These are phyloP conservation scores for Temnothorax rugatulus DNA, from an alignment of 2,888 invertebrate genomes.

Conservation along the genomic window DNA sequence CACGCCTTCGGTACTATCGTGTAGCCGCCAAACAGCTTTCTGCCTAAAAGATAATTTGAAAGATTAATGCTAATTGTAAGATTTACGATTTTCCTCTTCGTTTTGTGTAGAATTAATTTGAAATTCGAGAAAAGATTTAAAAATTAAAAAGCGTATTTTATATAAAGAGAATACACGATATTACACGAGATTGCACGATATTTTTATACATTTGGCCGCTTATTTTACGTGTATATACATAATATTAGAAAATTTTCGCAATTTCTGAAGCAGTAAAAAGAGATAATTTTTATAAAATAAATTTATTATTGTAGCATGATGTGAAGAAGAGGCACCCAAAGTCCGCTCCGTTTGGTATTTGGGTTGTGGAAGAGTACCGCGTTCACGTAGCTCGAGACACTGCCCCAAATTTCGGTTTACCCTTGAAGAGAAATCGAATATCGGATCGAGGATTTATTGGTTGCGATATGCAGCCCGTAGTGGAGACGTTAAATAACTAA, in stretches of 20 bases:
- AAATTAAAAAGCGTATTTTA: background rate
- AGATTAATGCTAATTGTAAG: background rate
- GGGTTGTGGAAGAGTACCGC: conserved; percentile 25
- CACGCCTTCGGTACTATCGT: conserved; percentile 94
- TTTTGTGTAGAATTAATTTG: background rate
- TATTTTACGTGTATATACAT: background rate
- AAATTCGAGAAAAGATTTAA: background rate
- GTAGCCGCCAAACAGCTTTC: conserved; percentile 95
- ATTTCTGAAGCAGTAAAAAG: background rate
- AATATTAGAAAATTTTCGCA: background rate
- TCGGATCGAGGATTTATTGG: conserved; percentile 35
- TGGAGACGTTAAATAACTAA: conserved; percentile 13
- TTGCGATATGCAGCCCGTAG: background rate
- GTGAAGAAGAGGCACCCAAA: conserved; percentile 21
- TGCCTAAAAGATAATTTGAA: conserved; percentile 76
- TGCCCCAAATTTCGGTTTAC: conserved; percentile 54
- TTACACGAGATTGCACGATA: background rate
- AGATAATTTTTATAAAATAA: conserved; percentile 21
- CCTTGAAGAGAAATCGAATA: conserved; percentile 45
- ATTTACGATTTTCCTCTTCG: background rate
- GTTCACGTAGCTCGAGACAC: conserved; percentile 39
- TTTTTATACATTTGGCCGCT: background rate
- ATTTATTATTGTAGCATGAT: conserved; percentile 28
- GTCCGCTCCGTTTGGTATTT: conserved; percentile 61
- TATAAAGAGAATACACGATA: background rate